These are phyloP conservation scores for Cervus canadensis DNA, from an alignment of 2,113 vertebrate species.

Conservation along the genomic window DNA sequence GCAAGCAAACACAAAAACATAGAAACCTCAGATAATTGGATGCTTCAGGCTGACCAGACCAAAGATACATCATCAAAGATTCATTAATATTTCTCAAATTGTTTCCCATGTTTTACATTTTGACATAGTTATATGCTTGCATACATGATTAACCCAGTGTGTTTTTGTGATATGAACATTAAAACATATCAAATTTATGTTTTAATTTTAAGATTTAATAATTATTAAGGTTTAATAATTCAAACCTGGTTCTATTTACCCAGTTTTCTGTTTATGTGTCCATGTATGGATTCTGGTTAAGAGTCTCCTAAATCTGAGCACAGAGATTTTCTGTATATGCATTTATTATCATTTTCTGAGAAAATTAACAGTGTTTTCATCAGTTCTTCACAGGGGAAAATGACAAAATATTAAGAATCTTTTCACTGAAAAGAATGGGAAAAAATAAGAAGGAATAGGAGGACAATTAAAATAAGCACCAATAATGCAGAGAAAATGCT, in stretches of 20 bases:
- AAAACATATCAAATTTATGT: not conserved
- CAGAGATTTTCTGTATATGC: not conserved
- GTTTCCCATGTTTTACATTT: not conserved
- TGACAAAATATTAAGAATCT: not conserved
- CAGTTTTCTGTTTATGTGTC: not conserved
- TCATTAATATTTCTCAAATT: not conserved
- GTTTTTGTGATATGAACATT: not conserved
- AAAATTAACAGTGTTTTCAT: not conserved
- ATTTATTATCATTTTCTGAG: not conserved
- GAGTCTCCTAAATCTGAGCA: not conserved
- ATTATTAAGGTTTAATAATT: not conserved
- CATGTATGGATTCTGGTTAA: not conserved
- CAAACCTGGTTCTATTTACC: not conserved
- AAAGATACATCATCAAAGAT: not conserved
- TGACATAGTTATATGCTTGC: not conserved
- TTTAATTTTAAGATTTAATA: not conserved
- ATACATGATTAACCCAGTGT: not conserved
- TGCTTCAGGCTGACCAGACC: not conserved
- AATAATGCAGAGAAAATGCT: not conserved
- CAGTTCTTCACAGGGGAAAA: not conserved
- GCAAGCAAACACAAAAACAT: not conserved
- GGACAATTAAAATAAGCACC: not conserved
- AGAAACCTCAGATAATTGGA: not conserved
- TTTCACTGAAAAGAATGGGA: not conserved
- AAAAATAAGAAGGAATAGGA: not conserved